Conservation (phyloP, 2,888 invertebrate species). For the Bombyx huttoni region DNA sequence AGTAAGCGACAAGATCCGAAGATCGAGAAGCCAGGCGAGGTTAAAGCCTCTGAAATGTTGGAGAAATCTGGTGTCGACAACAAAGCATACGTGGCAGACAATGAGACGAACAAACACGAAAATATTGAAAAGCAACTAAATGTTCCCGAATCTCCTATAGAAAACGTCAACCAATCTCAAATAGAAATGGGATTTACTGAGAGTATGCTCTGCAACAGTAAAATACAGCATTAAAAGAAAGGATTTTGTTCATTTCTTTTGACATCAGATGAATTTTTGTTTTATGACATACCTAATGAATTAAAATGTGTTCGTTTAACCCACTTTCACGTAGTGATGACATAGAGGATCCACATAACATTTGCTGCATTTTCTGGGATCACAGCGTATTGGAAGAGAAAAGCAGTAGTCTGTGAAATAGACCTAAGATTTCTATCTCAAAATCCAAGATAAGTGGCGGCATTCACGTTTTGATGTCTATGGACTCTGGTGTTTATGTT, state of each 20-base stretch:
- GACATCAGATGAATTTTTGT: neutral
- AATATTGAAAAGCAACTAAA: conserved; percentile 10
- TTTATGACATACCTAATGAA: too few relatives aligned
- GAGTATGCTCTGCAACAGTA: conserved; percentile 51
- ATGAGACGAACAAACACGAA: conserved; percentile 26
- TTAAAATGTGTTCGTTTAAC: too few relatives aligned
- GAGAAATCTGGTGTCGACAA: conserved; percentile 49
- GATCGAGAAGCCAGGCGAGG: conserved; percentile 18
- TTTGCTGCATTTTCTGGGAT: too few relatives aligned
- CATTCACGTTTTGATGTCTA: too few relatives aligned
- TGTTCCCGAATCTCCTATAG: conserved; percentile 15
- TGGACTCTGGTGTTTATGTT: too few relatives aligned
- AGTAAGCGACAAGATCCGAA: conserved; percentile 16
- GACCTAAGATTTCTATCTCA: too few relatives aligned
- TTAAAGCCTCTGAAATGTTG: conserved; percentile 18
- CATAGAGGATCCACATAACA: too few relatives aligned
- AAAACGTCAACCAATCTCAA: conserved; percentile 39
- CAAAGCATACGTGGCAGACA: conserved; percentile 56
- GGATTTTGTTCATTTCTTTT: neutral
- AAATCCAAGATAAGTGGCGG: too few relatives aligned
- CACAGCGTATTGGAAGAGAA: too few relatives aligned
- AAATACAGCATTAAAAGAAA: conserved; percentile 23
- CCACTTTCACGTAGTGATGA: too few relatives aligned
- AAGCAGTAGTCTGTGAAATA: too few relatives aligned
- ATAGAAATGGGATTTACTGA: conserved; percentile 57